Evolutionary conservation across 2,113 vertebrate genomes (phyloP), one percentile per base, ranked within the genome.

Genomic region (Mormoops blainvillei): DNA sequence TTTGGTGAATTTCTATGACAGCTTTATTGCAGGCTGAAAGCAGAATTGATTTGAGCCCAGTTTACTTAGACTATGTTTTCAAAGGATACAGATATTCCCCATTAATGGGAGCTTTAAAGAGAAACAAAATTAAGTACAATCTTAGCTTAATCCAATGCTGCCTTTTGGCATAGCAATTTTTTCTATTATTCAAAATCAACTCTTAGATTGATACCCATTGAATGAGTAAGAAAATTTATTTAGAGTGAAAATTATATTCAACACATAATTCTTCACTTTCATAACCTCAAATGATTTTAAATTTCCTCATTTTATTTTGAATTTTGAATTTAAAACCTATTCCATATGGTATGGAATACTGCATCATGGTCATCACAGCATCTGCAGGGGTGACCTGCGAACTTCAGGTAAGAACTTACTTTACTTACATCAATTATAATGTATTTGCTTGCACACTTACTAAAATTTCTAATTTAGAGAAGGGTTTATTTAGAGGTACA

Each of bases 1-100:
- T 89, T 97, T 97, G 87, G 68, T 80, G 97, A 97, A 96, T 92
- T 70, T 83, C 90, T 65, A 48, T 80, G 70, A 96, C 95, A 97
- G 68, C 76, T 98, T 98, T 98, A 98, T 94, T 97, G 41, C 81
- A 96, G 94, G 52, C 22, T 96, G 81, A 96, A 96, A 91, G 89
- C 18, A 96, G 16, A 73, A 43, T 84, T 91, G 83, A 97, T 56
- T 38, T 18, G 26, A 56, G 5, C 54, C 20, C 13, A 52, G 67
- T 73, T 88, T 97, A 70, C 48, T n/a, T 74, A 90, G 81, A 80
- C 33, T 89, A 4, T 96, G 58, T 76, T 71, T 96, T 89, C 12
- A 26, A 91, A 97, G 80, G 73, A 56, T 54, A 3, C 38, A 78
- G 38, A 26, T 94, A 89, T 43, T 95, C 28, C 41, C 94, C 33